Conservation (phyloP, 2,797 vertebrate species). For the Enteromius fasciolatus region DNA sequence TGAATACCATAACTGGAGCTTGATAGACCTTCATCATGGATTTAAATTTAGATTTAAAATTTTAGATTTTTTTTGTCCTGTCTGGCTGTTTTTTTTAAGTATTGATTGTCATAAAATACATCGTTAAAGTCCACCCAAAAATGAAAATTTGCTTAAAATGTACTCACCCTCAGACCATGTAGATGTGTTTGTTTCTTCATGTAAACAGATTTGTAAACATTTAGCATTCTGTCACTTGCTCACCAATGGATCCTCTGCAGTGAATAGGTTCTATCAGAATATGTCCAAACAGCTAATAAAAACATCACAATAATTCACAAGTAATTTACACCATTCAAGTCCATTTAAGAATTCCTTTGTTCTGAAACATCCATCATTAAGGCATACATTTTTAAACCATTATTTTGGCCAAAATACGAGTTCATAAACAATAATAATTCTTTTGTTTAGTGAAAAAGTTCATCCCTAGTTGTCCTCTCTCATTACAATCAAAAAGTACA, state of each 20-base stretch:
- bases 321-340: background rate
- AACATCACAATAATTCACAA: background rate
- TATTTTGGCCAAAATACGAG: background rate
- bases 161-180: background rate
- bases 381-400: background rate
- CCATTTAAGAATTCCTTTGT: too few species aligned
- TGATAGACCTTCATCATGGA: background rate
- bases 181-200: background rate
- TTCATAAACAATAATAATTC: background rate
- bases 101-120: background rate
- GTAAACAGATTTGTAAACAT: background rate
- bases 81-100: background rate
- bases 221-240: background rate
- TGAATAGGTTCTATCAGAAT: background rate
- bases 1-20: background rate
- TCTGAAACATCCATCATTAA: background rate
- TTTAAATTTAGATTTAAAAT: background rate
- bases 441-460: background rate
- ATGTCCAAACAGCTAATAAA: background rate
- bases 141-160: background rate
- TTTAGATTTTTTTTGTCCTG: background rate
- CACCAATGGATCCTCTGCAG: background rate
- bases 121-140: background rate
- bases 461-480: background rate
- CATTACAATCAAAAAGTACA: background rate